A percentile compares a stretch with the other conserved stretches of the same genome.
Evolutionary conservation across 30 jellyfish, hydroid and myxozoan genomes (phyloP).

Genomic region (Chironex yamaguchii): DNA sequence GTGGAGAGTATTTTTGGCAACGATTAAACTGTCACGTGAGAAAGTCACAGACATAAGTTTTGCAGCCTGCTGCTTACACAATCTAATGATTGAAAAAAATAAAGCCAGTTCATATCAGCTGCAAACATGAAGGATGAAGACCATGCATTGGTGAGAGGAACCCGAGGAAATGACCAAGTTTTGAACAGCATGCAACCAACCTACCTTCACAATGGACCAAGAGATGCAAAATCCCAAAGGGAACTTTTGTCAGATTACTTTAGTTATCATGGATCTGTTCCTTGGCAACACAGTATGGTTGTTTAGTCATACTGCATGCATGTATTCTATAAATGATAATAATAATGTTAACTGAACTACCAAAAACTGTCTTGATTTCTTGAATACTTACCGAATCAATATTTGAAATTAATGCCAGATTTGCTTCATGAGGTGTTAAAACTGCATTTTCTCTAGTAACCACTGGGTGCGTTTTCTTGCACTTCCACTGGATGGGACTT

Average conservation of each 20-base stretch:
- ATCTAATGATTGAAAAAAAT: no score
- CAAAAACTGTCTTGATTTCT: no score
- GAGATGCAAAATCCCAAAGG: conserved; percentile 8
- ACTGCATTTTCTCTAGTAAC: conserved; percentile 28
- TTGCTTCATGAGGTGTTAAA: conserved; percentile 48
- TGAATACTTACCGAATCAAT: conserved; percentile 31
- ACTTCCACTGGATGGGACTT: conserved; percentile 46
- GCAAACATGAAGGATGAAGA: no score
- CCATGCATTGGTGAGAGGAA: conserved; percentile 6
- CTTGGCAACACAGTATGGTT: conserved; percentile 38
- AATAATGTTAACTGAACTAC: no score
- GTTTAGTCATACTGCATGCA: not conserved
- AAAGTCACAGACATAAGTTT: no score
- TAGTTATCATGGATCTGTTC: conserved; percentile 33
- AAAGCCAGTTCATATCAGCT: no score
- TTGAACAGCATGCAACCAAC: not conserved
- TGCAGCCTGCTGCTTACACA: no score
- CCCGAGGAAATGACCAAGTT: conserved; percentile 20
- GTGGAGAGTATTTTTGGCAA: no score
- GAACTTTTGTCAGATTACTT: not conserved
- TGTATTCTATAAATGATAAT: no score
- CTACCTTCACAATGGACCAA: conserved; percentile 1
- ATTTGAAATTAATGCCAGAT: conserved; percentile 13
- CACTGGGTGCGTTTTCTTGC: conserved; percentile 28
- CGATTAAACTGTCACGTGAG: no score